A percentile compares a stretch with the other conserved stretches of the same genome.
Evolutionary conservation across 2,797 vertebrate species (phyloP).

Genomic region (Pelodytes ibericus): DNA sequence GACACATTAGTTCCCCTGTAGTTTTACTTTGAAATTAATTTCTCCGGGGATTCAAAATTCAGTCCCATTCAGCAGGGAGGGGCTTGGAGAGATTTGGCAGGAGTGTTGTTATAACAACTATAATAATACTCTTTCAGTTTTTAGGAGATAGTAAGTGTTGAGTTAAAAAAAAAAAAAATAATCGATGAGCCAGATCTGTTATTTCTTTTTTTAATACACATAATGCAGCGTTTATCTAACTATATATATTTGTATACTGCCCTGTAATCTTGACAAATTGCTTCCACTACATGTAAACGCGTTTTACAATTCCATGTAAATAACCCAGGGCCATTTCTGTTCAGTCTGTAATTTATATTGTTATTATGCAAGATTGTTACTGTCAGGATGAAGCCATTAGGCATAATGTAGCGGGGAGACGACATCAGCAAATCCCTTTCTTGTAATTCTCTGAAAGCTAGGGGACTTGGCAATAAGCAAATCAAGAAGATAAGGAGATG

Average conservation of each 20-base stretch:
- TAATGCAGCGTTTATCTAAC: too few species aligned
- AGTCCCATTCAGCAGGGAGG: too few species aligned
- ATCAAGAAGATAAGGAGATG: not conserved
- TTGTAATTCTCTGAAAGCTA: not conserved
- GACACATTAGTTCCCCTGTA: too few species aligned
- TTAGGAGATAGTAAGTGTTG: too few species aligned
- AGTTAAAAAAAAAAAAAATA: too few species aligned
- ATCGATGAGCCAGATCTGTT: too few species aligned
- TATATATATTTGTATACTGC: too few species aligned
- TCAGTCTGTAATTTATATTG: slow-evolving; percentile 17
- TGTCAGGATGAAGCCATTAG: slow-evolving; percentile 5
- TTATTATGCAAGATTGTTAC: not conserved
- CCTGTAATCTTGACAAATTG: slow-evolving; percentile 16
- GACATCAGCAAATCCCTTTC: not conserved
- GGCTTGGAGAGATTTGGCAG: too few species aligned
- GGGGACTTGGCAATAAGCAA: not conserved
- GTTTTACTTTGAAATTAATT: too few species aligned
- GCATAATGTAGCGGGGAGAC: not conserved
- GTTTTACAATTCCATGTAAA: not conserved
- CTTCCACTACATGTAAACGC: slow-evolving; percentile 6
- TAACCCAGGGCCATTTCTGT: not conserved
- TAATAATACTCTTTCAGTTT: not conserved
- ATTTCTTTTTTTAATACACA: too few species aligned
- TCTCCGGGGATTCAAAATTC: too few species aligned
- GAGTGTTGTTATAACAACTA: not conserved